Percentiles rank a stretch among this genome's conserved stretches.
phyloP scores from a whole-genome alignment of 2,113 vertebrate genomes.

The Myrmecophaga tridactyla region DNA sequence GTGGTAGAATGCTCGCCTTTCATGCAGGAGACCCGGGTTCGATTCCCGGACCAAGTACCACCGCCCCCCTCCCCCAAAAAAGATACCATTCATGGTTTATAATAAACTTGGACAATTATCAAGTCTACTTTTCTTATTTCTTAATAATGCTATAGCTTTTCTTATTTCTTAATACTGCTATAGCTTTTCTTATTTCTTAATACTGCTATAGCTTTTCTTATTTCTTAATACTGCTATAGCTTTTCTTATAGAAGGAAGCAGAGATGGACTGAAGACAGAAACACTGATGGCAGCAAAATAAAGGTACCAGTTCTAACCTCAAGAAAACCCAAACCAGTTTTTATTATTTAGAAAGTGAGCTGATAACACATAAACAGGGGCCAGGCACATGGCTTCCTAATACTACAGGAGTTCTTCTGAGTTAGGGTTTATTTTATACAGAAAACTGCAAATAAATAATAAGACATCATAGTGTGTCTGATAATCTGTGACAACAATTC shows the following conservation, averaged over 20 bases:
- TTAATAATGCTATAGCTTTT: no score
- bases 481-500: conserved; percentile 86
- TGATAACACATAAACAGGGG: background rate
- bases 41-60: no score
- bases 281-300: background rate
- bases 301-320: background rate
- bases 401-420: background rate
- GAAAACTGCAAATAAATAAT: conserved; percentile 78
- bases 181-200: no score
- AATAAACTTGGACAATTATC: conserved; percentile 14
- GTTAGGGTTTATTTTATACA: conserved; percentile 70
- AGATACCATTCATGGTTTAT: background rate
- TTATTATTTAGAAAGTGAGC: conserved; percentile 4
- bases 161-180: no score
- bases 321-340: background rate
- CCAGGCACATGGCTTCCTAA: background rate
- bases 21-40: no score
- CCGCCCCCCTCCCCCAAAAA: no score
- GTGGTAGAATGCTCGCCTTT: no score
- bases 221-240: no score
- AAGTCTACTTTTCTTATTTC: no score
- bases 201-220: no score
- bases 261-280: background rate
- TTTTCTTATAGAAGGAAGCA: background rate
- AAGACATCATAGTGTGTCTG: conserved; percentile 81